Conservation (phyloP, 2,797 vertebrate genomes). For the Psittacula echo region DNA sequence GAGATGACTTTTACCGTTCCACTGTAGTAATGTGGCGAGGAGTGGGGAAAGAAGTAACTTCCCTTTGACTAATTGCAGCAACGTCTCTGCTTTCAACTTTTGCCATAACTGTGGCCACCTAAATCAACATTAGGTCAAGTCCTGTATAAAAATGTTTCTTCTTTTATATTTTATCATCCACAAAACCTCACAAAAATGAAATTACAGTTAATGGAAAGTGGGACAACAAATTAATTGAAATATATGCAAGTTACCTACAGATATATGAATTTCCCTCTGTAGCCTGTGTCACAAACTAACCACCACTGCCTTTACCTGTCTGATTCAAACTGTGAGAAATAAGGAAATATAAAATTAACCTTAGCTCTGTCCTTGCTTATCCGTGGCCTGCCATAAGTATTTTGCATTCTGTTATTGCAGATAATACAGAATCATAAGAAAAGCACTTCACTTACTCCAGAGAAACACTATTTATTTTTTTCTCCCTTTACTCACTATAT, state of each 20-base stretch:
- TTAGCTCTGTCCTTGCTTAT: background rate
- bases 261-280: background rate
- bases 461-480: background rate
- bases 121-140: background rate
- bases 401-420: conserved; percentile 2
- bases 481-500: background rate
- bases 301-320: background rate
- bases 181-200: background rate
- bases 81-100: background rate
- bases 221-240: background rate
- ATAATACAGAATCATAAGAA: background rate
- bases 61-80: background rate
- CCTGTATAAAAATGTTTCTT: background rate
- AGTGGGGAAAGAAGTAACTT: background rate
- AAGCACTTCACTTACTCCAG: background rate
- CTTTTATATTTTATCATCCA: background rate
- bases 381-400: background rate
- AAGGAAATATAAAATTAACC: background rate
- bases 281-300: background rate
- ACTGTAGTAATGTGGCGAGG: background rate
- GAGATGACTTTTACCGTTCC: background rate
- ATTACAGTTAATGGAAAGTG: background rate
- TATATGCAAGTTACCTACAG: background rate
- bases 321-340: background rate
- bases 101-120: background rate